Conservation (phyloP, 2,797 vertebrate species). For the Calcarius lapponicus region DNA sequence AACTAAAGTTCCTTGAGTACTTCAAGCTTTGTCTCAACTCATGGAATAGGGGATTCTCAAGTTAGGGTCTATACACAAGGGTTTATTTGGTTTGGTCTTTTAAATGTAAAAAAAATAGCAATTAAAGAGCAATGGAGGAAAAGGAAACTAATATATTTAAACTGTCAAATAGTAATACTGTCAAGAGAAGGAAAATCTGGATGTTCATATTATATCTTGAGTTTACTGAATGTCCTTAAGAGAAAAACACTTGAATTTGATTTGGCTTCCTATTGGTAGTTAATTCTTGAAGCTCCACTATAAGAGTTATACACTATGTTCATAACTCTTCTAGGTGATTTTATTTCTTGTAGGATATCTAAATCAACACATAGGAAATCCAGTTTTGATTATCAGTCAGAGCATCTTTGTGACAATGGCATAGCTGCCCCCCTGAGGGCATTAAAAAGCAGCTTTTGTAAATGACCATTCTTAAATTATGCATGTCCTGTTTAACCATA, state of each 20-base stretch:
- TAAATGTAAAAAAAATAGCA: background rate
- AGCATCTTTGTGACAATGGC: constrained; percentile 51
- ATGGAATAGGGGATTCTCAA: background rate
- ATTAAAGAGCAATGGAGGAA: background rate
- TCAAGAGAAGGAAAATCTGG: background rate
- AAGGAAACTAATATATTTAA: background rate
- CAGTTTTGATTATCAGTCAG: constrained; percentile 65
- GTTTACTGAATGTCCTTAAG: constrained; percentile 18
- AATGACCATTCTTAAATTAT: constrained; percentile 83
- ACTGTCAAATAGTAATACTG: background rate
- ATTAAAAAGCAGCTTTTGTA: constrained; percentile 77
- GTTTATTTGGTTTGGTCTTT: background rate
- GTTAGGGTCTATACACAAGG: background rate
- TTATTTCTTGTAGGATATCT: background rate
- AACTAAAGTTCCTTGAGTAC: background rate
- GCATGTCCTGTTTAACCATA: constrained; percentile 77
- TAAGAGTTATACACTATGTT: background rate
- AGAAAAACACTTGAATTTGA: constrained; percentile 22
- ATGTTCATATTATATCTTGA: background rate
- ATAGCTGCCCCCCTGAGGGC: constrained; percentile 64
- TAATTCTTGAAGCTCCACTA: constrained; percentile 56
- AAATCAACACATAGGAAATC: background rate
- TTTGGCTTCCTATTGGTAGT: constrained; percentile 26
- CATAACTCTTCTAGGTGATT: constrained; percentile 20
- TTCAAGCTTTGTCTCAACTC: background rate